phyloP scores from a whole-genome alignment of 2,797 vertebrate genomes.

The Myotis vivesi region DNA sequence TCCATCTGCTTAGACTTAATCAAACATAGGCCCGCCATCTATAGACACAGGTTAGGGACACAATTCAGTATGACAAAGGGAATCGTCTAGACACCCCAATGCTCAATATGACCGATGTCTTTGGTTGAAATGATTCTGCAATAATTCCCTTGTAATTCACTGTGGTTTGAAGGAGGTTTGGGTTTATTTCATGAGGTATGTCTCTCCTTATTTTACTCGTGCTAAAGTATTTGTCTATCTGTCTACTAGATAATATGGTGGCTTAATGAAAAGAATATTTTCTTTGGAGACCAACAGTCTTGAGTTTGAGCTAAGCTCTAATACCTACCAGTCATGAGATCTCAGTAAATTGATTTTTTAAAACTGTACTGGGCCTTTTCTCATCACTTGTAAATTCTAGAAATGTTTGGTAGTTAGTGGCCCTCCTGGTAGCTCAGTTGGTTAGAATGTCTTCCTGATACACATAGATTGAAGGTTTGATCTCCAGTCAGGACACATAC shows the following conservation, averaged over 20 bases:
- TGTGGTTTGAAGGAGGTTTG: not conserved
- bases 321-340: not conserved
- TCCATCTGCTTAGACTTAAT: constrained; percentile 40
- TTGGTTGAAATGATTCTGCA: not conserved
- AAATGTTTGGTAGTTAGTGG: not conserved
- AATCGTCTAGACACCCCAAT: not conserved
- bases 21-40: constrained; percentile 42
- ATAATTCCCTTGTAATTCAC: not conserved
- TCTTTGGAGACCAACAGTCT: not conserved
- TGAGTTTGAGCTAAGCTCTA: not conserved
- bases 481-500: not conserved
- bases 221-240: not conserved
- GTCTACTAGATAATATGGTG: not conserved
- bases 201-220: not conserved
- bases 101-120: not conserved
- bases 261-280: not conserved
- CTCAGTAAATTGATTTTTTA: not conserved
- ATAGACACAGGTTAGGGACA: constrained; percentile 6
- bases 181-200: not conserved
- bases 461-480: not conserved
- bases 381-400: not conserved
- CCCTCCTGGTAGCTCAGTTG: not conserved
- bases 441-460: not conserved
- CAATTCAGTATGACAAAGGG: not conserved
- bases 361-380: not conserved